Evolutionary conservation across 2,888 invertebrate species (phyloP).

Genomic region (Tetropium fuscum): DNA sequence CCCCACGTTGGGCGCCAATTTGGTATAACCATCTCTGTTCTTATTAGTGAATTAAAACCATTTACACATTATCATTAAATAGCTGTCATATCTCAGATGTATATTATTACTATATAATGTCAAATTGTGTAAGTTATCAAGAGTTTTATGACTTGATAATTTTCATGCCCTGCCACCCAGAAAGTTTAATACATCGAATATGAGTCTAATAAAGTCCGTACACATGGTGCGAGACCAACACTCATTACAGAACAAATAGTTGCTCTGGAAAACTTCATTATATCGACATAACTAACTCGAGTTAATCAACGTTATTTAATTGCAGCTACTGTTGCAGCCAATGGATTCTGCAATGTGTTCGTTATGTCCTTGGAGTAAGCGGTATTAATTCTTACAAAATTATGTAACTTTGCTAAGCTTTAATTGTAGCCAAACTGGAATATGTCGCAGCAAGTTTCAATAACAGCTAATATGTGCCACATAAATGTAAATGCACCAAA

Average conservation of each 20-base stretch:
- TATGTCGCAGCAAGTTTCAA: too few relatives aligned
- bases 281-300: slow-evolving; percentile 41
- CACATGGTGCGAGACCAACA: slow-evolving; percentile 37
- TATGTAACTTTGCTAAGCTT: too few relatives aligned
- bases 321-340: slow-evolving; percentile 15
- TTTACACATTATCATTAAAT: too few relatives aligned
- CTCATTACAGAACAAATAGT: slow-evolving; percentile 39
- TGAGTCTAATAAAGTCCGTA: slow-evolving; percentile 41
- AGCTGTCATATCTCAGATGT: too few relatives aligned
- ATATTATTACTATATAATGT: too few relatives aligned
- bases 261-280: slow-evolving; percentile 38
- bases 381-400: too few relatives aligned
- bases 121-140: too few relatives aligned
- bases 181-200: slow-evolving; percentile 27
- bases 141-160: too few relatives aligned
- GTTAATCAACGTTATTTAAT: slow-evolving; percentile 28
- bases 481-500: neutral
- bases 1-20: too few relatives aligned
- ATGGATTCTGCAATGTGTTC: slow-evolving; percentile 1
- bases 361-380: neutral
- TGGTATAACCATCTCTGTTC: too few relatives aligned
- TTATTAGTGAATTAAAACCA: too few relatives aligned
- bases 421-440: too few relatives aligned
- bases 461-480: neutral
- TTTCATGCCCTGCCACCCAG: slow-evolving; percentile 10